Evolutionary conservation across 2,113 vertebrate species (phyloP), one percentile per base, ranked within the genome.

Genomic region (Illadopsis cleaveri): DNA sequence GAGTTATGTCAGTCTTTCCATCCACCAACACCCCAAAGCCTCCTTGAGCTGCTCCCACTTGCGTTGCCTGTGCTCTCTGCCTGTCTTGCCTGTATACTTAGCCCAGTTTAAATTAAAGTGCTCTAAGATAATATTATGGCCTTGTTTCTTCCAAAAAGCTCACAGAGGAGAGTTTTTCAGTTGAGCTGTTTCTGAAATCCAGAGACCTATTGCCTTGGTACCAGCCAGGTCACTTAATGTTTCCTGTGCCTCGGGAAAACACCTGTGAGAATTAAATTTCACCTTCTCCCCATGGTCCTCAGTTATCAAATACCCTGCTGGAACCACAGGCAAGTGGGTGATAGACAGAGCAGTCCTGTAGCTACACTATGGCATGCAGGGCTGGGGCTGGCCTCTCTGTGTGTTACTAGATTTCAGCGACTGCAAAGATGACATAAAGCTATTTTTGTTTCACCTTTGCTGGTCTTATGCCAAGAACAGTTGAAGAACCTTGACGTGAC

Each of bases 391-490:
- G 33, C 53, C n/a, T 85, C 48, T 18, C 15, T 37, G 10, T n/a
- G 60, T 73, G 33, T n/a, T 69, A 33, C 22, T 69, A 12, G 35
- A 19, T 91, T 84, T 71, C 33, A 38, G 35, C 62, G 85, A 53
- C 79, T 57, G 48, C 57, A 64, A 71, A 83, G 37, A 64, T 37
- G 44, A 37, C 61, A 85, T 80, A 40, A 93, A 87, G 57, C 44
- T 93, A 48, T 93, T 95, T 90, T 72, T 61, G 21, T 69, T 92
- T 92, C 65, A 87, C 78, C 69, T 94, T 50, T 53, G 44, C 58
- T 95, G 92, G 75, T 64, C 70, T 62, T 57, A 42, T 61, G 82
- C 92, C 88, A 94, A 88, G 58, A 93, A 45, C 31, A 81, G n/a
- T 66, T 89, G 72, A 76, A 65, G 66, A 96, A 90, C 56, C 45